These are phyloP conservation scores for Pogonognathellus flavescens DNA, from an alignment of 1,140 invertebrate genomes.

Conservation along the genomic window DNA sequence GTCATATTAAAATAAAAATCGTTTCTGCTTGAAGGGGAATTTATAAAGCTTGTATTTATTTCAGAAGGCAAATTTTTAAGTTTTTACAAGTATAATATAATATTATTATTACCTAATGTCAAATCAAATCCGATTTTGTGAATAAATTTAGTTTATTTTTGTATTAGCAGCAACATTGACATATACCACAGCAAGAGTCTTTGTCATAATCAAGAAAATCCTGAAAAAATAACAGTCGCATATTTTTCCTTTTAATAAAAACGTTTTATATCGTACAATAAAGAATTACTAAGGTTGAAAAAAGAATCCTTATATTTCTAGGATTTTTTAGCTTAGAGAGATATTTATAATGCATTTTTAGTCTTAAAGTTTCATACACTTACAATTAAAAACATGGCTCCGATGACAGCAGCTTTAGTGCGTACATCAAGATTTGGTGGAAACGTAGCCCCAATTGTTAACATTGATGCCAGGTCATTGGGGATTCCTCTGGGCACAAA, in stretches of 20 bases:
- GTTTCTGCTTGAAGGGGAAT: too few relatives aligned
- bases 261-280: too few relatives aligned
- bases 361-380: background rate
- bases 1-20: too few relatives aligned
- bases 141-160: too few relatives aligned
- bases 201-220: conserved; percentile 50
- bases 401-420: conserved; percentile 40
- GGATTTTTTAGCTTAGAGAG: background rate
- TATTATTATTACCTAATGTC: too few relatives aligned
- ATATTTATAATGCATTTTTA: background rate
- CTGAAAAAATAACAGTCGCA: too few relatives aligned
- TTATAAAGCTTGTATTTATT: too few relatives aligned
- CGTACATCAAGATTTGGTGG: conserved; percentile 19
- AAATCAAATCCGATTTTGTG: background rate
- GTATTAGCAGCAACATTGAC: conserved; percentile 43
- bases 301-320: too few relatives aligned
- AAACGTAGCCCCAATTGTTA: conserved; percentile 47
- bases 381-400: conserved; percentile 44
- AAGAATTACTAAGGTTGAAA: too few relatives aligned
- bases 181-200: conserved; percentile 26
- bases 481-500: background rate
- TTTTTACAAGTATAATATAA: too few relatives aligned
- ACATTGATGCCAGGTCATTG: background rate
- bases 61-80: too few relatives aligned
- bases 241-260: too few relatives aligned